Evolutionary conservation across 1,140 invertebrate species (phyloP), one percentile per base, ranked within the genome.

Genomic region (Ceratina australensis): DNA sequence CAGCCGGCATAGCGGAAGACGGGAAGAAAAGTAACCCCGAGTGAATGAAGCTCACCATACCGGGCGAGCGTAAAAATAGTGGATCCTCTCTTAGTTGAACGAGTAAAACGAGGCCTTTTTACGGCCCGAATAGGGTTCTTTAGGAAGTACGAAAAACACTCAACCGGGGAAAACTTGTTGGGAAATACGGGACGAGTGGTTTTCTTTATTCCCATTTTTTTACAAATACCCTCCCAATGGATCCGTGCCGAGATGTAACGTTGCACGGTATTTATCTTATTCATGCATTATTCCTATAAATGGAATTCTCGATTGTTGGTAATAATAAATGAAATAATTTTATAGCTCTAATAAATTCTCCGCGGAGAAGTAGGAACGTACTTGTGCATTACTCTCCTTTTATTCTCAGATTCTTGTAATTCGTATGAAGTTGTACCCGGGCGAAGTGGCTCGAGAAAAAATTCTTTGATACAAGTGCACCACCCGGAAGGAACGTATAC

Each of bases 31-130:
- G 79, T 61, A 71, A 59, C 67, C n/a, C n/a, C 26, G 60, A 16
- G 24, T 81, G 80, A 81, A 81, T 69, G 66, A 66, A 52, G 57
- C 72, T 82, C 66, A 71, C 52, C 66, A 56, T 69, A 22, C 61
- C 20, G 61, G 61, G 57, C 20, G 20, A 22, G 50, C 18, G 57
- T 33, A 57, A 72, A 69, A 77, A 28, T 52, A 61, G 65, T 13
- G 24, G n/a, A 47, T 57, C 16, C 18, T 59, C 65, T 75, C 56
- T 68, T 61, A 57, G 61, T 50, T 64, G 59, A 72, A 50, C 49
- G n/a, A 61, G 49, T 22, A 16, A 28, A 69, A 63, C 49, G 49
- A 56, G 28, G 26, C 42, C 22, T 50, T 56, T 75, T 72, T 73
- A 68, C 24, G 28, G 18, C 13, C 24, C 50, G 15, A 61, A 50